phyloP scores from a whole-genome alignment of 2,888 invertebrate genomes.

The Drosophila vallismaia region DNA sequence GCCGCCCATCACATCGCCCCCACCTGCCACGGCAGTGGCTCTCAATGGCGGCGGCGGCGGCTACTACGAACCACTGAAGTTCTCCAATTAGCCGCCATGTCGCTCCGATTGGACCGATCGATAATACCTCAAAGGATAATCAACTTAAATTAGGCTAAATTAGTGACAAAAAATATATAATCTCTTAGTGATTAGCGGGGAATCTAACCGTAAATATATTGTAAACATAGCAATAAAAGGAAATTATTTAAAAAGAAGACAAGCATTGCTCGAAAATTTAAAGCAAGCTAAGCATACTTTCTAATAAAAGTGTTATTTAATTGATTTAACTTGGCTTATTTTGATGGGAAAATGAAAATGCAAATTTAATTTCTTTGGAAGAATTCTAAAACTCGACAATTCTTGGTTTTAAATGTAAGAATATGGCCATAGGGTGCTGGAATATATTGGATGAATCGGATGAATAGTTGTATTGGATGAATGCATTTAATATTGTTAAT shows the following conservation, averaged over 20 bases:
- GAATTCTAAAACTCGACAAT: no score
- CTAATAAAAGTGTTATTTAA: no score
- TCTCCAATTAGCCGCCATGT: slow-evolving; percentile 66
- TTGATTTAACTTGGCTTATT: no score
- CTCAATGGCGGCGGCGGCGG: slow-evolving; percentile 48
- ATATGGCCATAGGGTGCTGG: no score
- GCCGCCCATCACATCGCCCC: slow-evolving; percentile 79
- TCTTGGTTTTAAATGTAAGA: no score
- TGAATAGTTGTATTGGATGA: no score
- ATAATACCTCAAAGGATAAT: slow-evolving; percentile 76
- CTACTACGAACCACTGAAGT: slow-evolving; percentile 81
- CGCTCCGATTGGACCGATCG: slow-evolving; percentile 19
- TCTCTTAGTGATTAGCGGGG: slow-evolving; percentile 49
- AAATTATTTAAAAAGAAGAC: slow-evolving; percentile 28
- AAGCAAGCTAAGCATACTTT: not conserved
- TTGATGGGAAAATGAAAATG: no score
- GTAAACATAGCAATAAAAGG: slow-evolving; percentile 25
- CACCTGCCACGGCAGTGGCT: slow-evolving; percentile 72
- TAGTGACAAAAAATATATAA: slow-evolving; percentile 61
- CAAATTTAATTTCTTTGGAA: no score
- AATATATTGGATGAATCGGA: no score
- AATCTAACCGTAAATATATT: slow-evolving; percentile 29
- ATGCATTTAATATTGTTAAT: no score
- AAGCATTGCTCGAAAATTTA: not conserved
- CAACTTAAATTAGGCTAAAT: slow-evolving; percentile 55